Evolutionary conservation across 2,888 invertebrate species (phyloP).

Genomic region (Drosophila demipolita): DNA sequence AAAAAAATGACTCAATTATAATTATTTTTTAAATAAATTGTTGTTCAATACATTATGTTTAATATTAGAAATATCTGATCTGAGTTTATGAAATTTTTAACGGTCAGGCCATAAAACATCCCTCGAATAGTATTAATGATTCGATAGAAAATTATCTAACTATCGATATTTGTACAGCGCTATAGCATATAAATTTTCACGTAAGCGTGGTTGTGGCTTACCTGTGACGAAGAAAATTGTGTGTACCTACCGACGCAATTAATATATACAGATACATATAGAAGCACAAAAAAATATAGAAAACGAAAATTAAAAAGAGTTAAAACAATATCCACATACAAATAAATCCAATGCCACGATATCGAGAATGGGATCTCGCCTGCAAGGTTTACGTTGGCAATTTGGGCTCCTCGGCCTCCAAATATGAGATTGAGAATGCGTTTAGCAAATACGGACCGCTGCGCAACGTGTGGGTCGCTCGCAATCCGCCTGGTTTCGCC

Average conservation of each 20-base stretch:
- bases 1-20: not conserved
- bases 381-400: constrained; percentile 97
- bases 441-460: constrained; percentile 94
- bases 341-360: constrained; percentile 82
- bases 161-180: not conserved
- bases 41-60: not conserved
- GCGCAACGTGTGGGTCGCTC: constrained; percentile 95
- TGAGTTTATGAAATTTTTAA: not conserved
- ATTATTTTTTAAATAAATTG: not conserved
- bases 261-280: constrained; percentile 18
- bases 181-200: constrained; percentile 35
- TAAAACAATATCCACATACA: not conserved
- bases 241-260: constrained; percentile 55
- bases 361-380: constrained; percentile 91
- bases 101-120: not conserved
- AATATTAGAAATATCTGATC: not conserved
- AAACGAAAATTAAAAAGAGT: constrained; percentile 4
- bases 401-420: constrained; percentile 93
- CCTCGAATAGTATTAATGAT: not conserved
- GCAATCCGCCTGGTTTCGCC: constrained; percentile 95
- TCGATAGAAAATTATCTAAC: not conserved
- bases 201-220: constrained; percentile 51
- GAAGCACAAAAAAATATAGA: not conserved
- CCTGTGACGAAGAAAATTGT: constrained; percentile 39
- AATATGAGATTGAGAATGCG: constrained; percentile 93